Base-by-base conservation (phyloP, 2,113 vertebrate species). In the Pseudopodoces humilis region DNA sequence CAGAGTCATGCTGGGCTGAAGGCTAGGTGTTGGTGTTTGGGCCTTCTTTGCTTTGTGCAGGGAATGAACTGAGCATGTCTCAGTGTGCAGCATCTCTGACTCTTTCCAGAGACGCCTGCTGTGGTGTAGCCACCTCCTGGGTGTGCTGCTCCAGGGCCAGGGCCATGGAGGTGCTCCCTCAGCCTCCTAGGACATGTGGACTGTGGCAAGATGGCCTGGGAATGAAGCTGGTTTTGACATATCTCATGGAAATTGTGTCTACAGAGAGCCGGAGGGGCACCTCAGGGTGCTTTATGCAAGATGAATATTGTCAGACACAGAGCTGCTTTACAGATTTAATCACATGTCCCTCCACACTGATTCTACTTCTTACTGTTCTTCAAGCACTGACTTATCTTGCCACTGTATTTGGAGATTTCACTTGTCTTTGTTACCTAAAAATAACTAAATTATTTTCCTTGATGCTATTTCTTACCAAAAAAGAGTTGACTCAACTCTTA, bases 191-290 rank as follows among this genome's bases (percentile, higher is more conserved):
- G 49, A 23, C 37, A 79, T 0, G 0, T 43, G 31, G 22, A 64
- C 49, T 2, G 0, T 3, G 1, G 13, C 1, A 0, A 86, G 7
- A 20, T 39, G 37, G 49, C 31, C 49, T 1, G 1, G 11, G n/a
- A 86, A 77, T 43, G 9, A 88, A 80, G 28, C 28, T 76, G 31
- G 6, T 53, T 94, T 90, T 87, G 56, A 70, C 3, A 3, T 31
- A 46, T 19, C 33, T 50, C 33, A 24, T 43, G 50, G 31, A 64
- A 69, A 56, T 4, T 39, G 30, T 63, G 35, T 30, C 35, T 56
- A 33, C 1, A 4, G 56, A 60, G 25, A 71, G 28, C 37, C 79
- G 50, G 28, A 74, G 69, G 21, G 15, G 47, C 35, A 59, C 47
- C 44, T 74, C 3, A 1, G 27, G 15, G 25, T 47, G 47, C 12